phyloP scores from a whole-genome alignment of 2,888 invertebrate species.

The Drosophila peninsularis region DNA sequence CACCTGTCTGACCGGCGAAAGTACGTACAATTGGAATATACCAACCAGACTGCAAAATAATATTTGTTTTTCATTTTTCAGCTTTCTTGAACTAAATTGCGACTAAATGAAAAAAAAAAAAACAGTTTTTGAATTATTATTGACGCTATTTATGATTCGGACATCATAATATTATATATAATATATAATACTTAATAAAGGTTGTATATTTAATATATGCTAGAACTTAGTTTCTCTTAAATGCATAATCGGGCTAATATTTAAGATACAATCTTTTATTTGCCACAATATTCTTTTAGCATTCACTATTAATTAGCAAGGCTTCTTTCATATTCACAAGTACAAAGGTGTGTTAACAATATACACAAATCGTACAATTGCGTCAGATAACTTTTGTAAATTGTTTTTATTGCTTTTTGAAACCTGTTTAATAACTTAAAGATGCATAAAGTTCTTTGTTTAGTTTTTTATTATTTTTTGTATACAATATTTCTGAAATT shows the following conservation, averaged over 20 bases:
- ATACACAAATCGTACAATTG: too few species aligned
- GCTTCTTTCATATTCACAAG: too few species aligned
- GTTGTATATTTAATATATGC: too few species aligned
- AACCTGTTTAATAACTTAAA: neutral
- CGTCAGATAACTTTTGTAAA: too few species aligned
- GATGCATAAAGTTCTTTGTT: neutral
- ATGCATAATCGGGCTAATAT: too few species aligned
- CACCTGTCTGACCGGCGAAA: constrained; percentile 59
- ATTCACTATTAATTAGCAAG: too few species aligned
- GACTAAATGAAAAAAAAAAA: neutral
- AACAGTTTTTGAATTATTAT: neutral
- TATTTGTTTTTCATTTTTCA: constrained; percentile 12
- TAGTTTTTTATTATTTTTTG: neutral
- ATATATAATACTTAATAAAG: too few species aligned
- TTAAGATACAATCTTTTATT: too few species aligned
- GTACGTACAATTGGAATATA: constrained; percentile 37
- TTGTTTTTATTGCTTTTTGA: neutral
- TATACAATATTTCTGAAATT: neutral
- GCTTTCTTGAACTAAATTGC: constrained; percentile 39
- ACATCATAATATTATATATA: too few species aligned
- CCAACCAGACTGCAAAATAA: neutral
- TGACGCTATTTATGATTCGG: neutral
- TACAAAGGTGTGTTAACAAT: too few species aligned
- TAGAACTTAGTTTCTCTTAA: too few species aligned
- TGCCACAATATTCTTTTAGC: too few species aligned